Evolutionary conservation across 1,140 invertebrate species (phyloP).

Genomic region (Drosophila ercepeae): DNA sequence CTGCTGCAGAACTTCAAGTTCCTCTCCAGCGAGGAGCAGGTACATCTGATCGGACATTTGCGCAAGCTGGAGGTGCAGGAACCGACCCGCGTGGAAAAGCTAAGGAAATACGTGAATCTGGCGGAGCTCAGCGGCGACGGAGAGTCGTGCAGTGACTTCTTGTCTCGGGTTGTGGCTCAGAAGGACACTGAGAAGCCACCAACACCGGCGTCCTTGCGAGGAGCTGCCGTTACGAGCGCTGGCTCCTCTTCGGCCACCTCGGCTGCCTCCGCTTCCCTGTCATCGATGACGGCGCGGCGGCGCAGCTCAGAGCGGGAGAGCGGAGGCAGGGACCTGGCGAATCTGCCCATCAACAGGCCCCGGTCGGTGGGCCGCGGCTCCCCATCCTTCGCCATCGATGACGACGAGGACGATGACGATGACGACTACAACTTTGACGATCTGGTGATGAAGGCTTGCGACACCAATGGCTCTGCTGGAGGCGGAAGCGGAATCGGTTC

Average conservation of each 20-base stretch:
- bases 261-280: background rate
- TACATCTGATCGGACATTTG: constrained; percentile 90
- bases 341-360: constrained; percentile 12
- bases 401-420: constrained; percentile 76
- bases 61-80: constrained; percentile 90
- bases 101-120: constrained; percentile 88
- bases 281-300: constrained; percentile 5
- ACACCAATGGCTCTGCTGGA: constrained; percentile 41
- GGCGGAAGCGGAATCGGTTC: background rate
- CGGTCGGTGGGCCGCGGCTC: constrained; percentile 31
- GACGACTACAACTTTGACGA: constrained; percentile 89
- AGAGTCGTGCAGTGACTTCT: constrained; percentile 58
- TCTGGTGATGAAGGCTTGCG: constrained; percentile 85
- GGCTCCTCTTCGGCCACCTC: background rate
- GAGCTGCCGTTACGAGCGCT: background rate
- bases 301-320: constrained; percentile 9
- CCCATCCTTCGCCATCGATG: constrained; percentile 73
- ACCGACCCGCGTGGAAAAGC: constrained; percentile 88
- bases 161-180: constrained; percentile 46
- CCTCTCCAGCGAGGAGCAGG: constrained; percentile 90
- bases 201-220: background rate
- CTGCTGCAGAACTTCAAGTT: constrained; percentile 92
- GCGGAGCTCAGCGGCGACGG: constrained; percentile 79
- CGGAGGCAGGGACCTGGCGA: constrained; percentile 2
- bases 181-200: background rate